Evolutionary conservation across 30 jellyfish, hydroid and myxozoan genomes (phyloP).

Genomic region (Aurelia sp.): DNA sequence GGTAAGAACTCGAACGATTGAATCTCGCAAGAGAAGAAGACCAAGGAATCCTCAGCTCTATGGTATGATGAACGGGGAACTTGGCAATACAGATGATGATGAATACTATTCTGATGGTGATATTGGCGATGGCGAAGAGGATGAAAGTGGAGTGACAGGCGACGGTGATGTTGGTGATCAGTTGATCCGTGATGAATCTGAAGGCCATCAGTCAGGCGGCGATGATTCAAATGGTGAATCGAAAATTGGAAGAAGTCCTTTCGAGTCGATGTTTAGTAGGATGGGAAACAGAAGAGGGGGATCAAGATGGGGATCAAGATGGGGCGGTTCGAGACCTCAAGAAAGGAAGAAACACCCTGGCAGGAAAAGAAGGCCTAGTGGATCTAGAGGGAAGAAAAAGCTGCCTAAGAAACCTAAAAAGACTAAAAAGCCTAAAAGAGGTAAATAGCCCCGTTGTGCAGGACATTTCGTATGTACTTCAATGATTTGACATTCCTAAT

Average conservation of each 20-base stretch:
- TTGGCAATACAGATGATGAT: conserved; percentile 17
- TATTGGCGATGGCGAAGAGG: conserved; percentile 1
- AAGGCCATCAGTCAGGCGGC: no score
- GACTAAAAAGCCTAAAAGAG: conserved; percentile 21
- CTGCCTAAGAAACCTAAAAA: conserved; percentile 10
- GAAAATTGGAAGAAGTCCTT: no score
- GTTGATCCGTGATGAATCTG: no score
- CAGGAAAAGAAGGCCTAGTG: no score
- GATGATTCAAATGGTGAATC: no score
- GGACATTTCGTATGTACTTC: no score
- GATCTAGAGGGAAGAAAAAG: not conserved
- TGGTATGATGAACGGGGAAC: not conserved
- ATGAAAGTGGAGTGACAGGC: not conserved
- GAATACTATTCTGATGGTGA: conserved; percentile 19
- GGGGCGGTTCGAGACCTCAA: no score
- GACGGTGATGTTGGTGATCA: not conserved
- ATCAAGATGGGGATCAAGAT: no score
- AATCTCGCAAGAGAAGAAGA: not conserved
- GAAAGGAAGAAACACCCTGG: no score
- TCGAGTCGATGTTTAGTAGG: no score
- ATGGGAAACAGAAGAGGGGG: no score
- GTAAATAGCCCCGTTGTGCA: not conserved
- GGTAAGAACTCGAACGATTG: conserved; percentile 57
- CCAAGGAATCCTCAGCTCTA: not conserved
- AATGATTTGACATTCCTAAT: no score